Conservation (phyloP, 1,140 invertebrate genomes). For the Leptinotarsa texana region DNA sequence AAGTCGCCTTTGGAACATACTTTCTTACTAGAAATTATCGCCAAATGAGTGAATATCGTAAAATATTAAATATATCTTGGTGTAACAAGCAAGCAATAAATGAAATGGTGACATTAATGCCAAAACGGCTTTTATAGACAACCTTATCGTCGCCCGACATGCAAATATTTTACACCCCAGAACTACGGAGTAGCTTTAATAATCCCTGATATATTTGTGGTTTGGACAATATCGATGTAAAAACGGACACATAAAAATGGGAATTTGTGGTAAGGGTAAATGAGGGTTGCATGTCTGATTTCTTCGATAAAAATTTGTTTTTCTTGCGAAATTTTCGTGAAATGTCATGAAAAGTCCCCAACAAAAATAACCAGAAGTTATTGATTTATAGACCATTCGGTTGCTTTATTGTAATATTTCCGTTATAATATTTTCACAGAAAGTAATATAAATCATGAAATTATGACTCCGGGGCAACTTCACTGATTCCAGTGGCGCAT, state of each 20-base stretch:
- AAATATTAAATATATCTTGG: too few relatives aligned
- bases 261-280: slow-evolving; percentile 4
- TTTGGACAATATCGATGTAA: slow-evolving; percentile 1
- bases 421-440: too few relatives aligned
- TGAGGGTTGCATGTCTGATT: background rate
- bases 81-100: background rate
- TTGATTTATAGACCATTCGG: too few relatives aligned
- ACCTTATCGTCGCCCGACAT: slow-evolving; percentile 1
- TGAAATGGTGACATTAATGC: background rate
- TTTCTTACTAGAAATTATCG: too few relatives aligned
- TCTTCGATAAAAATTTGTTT: background rate
- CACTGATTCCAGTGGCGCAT: too few relatives aligned
- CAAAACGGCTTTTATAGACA: background rate
- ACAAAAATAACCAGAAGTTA: background rate
- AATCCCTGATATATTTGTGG: slow-evolving; percentile 11
- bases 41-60: too few relatives aligned
- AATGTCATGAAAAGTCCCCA: background rate
- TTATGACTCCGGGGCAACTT: too few relatives aligned
- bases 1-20: too few relatives aligned
- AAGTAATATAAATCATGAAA: too few relatives aligned
- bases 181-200: background rate
- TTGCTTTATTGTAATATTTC: too few relatives aligned
- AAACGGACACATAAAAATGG: background rate
- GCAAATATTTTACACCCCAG: background rate
- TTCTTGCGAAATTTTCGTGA: background rate